Percentiles rank a stretch among this genome's conserved stretches.
Conservation (phyloP, 2,888 invertebrate genomes). For the Ornithoptera alexandrae region DNA sequence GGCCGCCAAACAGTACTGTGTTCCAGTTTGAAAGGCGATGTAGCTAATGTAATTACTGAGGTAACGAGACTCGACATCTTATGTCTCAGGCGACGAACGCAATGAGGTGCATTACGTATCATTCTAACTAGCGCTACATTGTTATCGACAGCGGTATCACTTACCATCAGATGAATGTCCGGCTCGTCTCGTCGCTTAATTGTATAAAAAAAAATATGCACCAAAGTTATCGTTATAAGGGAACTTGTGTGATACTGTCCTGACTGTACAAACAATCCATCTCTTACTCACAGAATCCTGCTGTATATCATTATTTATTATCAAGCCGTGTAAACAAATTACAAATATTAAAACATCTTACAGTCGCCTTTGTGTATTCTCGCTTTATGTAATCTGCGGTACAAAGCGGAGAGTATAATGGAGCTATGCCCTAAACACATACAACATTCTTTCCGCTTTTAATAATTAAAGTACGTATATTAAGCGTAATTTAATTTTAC, state of each 20-base stretch:
- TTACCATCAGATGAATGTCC: too few relatives aligned
- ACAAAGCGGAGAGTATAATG: constrained; percentile 7
- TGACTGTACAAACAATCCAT: constrained; percentile 16
- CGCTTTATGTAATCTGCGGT: background rate
- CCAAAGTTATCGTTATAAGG: background rate
- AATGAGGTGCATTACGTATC: too few relatives aligned
- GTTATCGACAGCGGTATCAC: too few relatives aligned
- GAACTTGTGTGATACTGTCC: background rate
- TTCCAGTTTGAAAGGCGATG: too few relatives aligned
- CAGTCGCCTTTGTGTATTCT: background rate
- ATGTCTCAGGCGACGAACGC: too few relatives aligned
- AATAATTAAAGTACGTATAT: background rate
- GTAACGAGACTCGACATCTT: too few relatives aligned
- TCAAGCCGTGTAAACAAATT: constrained; percentile 11
- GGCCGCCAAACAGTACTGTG: too few relatives aligned
- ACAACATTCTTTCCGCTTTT: constrained; percentile 1
- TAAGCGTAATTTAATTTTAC: background rate
- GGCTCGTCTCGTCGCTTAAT: too few relatives aligned
- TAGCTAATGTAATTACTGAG: too few relatives aligned
- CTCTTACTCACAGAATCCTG: constrained; percentile 3
- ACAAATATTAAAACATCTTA: constrained; percentile 18
- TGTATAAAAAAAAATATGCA: too few relatives aligned
- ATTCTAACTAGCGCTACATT: too few relatives aligned
- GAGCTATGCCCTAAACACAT: background rate
- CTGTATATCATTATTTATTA: constrained; percentile 15